phyloP scores from a whole-genome alignment of 1,140 invertebrate species.

The Procambarus clarkii region DNA sequence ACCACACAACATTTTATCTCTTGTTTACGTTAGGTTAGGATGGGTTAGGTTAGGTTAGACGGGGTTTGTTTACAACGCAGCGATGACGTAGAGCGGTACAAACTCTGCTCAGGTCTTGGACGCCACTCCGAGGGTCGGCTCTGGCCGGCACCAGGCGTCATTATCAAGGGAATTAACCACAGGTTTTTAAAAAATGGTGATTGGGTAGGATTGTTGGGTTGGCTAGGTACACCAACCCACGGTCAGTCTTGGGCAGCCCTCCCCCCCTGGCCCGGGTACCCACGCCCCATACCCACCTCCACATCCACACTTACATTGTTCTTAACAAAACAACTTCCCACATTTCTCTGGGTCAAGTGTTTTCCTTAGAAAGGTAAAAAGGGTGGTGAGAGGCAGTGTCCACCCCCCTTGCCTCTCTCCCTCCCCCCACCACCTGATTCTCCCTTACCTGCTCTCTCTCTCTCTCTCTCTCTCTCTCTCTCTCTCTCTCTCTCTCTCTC shows the following conservation, averaged over 20 bases:
- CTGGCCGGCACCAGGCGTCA: no score
- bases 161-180: neutral
- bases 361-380: neutral
- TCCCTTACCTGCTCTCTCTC: neutral
- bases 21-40: no score
- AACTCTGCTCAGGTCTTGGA: no score
- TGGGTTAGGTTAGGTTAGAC: no score
- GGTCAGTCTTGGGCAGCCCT: no score
- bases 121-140: no score
- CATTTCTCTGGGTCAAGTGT: neutral
- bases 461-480: neutral
- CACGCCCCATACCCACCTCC: no score
- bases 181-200: neutral
- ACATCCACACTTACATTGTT: no score
- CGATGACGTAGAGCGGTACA: no score
- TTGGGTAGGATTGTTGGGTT: slow-evolving; percentile 2
- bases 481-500: neutral
- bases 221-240: neutral
- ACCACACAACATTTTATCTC: no score
- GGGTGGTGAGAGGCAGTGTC: neutral
- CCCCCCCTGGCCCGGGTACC: no score
- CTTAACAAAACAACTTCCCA: neutral
- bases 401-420: neutral
- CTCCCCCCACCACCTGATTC: neutral
- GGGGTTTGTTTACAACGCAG: no score